Conservation (phyloP, 1,140 invertebrate genomes). For the Sinella curviseta region DNA sequence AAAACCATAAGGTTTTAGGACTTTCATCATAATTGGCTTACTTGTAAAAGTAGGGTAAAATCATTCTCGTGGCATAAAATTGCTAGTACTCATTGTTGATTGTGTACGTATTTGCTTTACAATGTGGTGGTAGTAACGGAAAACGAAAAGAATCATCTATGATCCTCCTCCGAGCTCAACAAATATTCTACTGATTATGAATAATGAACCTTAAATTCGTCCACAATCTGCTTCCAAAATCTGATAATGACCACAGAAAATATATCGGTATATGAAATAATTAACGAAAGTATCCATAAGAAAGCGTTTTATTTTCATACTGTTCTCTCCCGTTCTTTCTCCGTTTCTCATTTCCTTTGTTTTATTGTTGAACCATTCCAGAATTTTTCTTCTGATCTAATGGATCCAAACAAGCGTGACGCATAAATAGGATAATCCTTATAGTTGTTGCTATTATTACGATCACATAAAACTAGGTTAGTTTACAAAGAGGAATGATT, state of each 20-base stretch:
- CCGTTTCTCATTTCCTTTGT: neutral
- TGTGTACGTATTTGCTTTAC: no score
- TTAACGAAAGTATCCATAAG: neutral
- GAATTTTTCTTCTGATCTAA: no score
- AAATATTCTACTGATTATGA: constrained; percentile 15
- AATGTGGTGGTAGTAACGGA: no score
- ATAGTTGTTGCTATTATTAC: constrained; percentile 16
- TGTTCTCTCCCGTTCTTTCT: no score
- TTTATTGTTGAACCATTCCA: neutral
- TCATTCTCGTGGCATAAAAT: no score
- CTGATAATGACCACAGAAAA: neutral
- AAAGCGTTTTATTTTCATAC: neutral
- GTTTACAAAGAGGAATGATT: neutral
- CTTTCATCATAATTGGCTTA: no score
- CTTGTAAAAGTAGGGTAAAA: no score
- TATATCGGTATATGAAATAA: neutral
- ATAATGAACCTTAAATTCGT: neutral
- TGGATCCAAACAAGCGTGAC: no score
- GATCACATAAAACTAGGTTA: constrained; percentile 21
- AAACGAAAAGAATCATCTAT: no score
- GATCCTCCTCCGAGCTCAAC: neutral
- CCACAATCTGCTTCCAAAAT: constrained; percentile 3
- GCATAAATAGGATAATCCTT: neutral
- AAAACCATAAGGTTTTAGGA: no score
- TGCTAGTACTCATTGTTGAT: no score